A percentile compares a stretch with the other conserved stretches of the same genome.
Conservation (phyloP, 2,888 invertebrate genomes). For the Oscheius sp. region DNA sequence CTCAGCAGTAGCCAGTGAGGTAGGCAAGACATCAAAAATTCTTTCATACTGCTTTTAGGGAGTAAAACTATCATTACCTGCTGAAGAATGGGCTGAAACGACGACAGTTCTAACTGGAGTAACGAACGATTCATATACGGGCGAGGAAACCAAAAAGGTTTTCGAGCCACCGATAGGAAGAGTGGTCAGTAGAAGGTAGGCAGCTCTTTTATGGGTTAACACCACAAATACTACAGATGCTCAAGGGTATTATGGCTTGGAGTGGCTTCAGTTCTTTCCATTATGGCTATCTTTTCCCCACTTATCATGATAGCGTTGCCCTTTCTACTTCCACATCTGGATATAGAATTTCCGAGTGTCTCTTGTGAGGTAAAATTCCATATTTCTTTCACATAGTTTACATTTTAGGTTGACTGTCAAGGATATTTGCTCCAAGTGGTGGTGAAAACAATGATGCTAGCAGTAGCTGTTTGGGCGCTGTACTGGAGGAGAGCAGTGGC, state of each 20-base stretch:
- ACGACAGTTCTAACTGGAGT: slow-evolving; percentile 70
- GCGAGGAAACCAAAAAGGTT: slow-evolving; percentile 54
- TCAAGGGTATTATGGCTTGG: slow-evolving; percentile 65
- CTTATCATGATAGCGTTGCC: slow-evolving; percentile 67
- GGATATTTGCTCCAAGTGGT: slow-evolving; percentile 64
- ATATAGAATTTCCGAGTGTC: slow-evolving; percentile 58
- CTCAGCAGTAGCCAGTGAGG: slow-evolving; percentile 66
- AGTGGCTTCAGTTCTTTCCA: slow-evolving; percentile 55
- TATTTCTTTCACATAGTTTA: not conserved
- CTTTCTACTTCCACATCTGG: slow-evolving; percentile 50
- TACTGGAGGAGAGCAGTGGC: slow-evolving; percentile 61
- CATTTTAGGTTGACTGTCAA: slow-evolving; percentile 61
- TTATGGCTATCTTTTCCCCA: slow-evolving; percentile 65
- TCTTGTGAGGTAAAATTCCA: slow-evolving; percentile 58
- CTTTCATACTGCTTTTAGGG: slow-evolving; percentile 43
- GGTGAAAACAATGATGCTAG: slow-evolving; percentile 64
- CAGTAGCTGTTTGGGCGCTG: slow-evolving; percentile 57
- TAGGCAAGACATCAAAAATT: slow-evolving; percentile 8
- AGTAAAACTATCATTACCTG: slow-evolving; percentile 47
- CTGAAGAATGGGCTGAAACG: slow-evolving; percentile 69
- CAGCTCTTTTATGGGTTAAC: not conserved
- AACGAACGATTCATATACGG: slow-evolving; percentile 67
- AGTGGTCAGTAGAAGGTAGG: slow-evolving; percentile 55
- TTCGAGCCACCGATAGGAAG: slow-evolving; percentile 51
- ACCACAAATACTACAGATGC: slow-evolving; percentile 54